Base-by-base conservation (phyloP, 2,797 vertebrate genomes). In the Sandelia bainsii region DNA sequence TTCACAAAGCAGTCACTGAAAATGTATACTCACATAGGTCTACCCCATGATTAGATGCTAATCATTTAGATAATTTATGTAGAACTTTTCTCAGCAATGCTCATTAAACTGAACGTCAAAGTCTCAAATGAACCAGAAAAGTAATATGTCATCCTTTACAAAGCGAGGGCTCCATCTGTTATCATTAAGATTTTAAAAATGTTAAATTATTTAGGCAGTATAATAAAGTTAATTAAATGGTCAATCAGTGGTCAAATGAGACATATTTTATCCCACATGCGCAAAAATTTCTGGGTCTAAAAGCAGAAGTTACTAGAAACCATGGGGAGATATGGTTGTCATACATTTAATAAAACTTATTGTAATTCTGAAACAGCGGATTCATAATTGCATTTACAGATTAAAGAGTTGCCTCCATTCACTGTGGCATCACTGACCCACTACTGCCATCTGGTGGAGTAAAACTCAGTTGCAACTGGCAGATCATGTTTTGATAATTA, bases 401-500 rank as follows among this genome's bases (percentile, higher is more conserved):
- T 14, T 11, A 45, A 8, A 14, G 40, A 67, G 20, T 49, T 64
- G 10, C 12, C 40, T 66, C 7, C 51, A 46, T 22, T 48, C 27
- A 3, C 9, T 59, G 66, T 16, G 8, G 8, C 44, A 39, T 62
- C 66, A 52, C 34, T 81, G 86, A 82, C 88, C 13, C 75, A 69
- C 69, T 69, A 74, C 61, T 79, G 88, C 11, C 89, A 74, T 69
- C 92, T 92, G 76, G 84, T 90, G 92, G 89, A 75, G 3, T 11
- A 53, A 81, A 64, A 72, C 17, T 32, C 13, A 69, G 39, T 16
- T 70, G 82, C 80, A 85, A 73, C 52, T 61, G 51, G 57, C 29
- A 45, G 7, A 6, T 57, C 20, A 22, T 8, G 49, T 46, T 50
- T 12, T 11, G 22, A 23, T 40, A 17, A 34, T 10, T 19, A 6